Evolutionary conservation across 2,113 vertebrate genomes (phyloP).

Genomic region (Manacus vitellinus): DNA sequence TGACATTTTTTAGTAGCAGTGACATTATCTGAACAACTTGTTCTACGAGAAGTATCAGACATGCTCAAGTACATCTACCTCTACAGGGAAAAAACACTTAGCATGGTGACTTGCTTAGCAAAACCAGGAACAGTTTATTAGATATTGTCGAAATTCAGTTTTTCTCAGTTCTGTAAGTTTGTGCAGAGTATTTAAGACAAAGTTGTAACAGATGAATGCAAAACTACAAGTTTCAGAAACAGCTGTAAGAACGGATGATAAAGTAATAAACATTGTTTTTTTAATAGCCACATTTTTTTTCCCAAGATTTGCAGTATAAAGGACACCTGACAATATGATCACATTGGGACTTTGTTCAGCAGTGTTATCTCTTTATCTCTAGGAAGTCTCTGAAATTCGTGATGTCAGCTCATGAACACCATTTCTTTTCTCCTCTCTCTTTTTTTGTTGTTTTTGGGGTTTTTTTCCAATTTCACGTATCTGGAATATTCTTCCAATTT

Average conservation of each 20-base stretch:
- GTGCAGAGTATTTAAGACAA: not conserved
- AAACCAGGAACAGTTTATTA: not conserved
- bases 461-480: not conserved
- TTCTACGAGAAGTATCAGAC: not conserved
- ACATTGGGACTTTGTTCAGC: not conserved
- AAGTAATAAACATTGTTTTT: not conserved
- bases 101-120: not conserved
- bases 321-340: not conserved
- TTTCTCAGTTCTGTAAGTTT: not conserved
- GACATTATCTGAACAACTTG: constrained; percentile 17
- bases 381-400: not conserved
- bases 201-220: not conserved
- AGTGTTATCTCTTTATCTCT: not conserved
- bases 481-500: not conserved
- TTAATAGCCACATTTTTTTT: not conserved
- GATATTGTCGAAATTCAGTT: not conserved
- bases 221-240: not conserved
- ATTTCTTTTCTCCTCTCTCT: not conserved
- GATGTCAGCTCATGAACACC: not conserved
- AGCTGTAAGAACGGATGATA: not conserved
- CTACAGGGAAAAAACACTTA: not conserved
- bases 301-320: not conserved
- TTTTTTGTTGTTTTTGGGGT: not conserved
- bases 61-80: not conserved
- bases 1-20: constrained; percentile 20